Base-by-base conservation (phyloP, 2,888 invertebrate species). In the Callinectes sapidus region DNA sequence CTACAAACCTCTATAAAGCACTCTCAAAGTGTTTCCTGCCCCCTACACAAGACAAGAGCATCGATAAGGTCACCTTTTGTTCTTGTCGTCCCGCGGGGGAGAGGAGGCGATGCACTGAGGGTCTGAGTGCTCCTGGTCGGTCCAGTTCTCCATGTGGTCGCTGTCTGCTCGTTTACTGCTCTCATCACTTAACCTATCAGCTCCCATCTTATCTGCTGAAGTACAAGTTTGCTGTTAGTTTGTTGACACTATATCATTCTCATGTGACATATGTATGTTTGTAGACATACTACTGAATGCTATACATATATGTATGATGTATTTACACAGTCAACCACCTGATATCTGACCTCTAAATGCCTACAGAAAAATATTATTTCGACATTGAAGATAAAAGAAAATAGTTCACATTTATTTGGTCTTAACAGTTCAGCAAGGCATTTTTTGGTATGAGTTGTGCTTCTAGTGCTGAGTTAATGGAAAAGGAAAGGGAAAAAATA, bases 51-150 rank as follows among this genome's bases (percentile, higher is more conserved):
- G 32, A 35, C 35, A 81, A 81, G 35, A 81, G 35, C 35, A 35
- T 81, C 35, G 35, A 77, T 28, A 23, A 39, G 61, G 87, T 86
- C 55, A 92, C 90, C 93, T 90, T 94, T 94, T 93, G 95, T 95
- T 95, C 95, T 95, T 90, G 94, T 95, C 94, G 95, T 95, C 87
- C 95, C 95, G 66, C 48, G 95, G 95, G 42, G 95, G 95, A 92
- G 95, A 95, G 66, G 95, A 94, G 42, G 95, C 95, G 28, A 95
- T 91, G 89, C 95, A 94, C 85, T 97, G 97, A 95, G 97, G 97
- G 90, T 97, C 97, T 93, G 97, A 97, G 61, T 97, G 97, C 95
- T 97, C 97, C 93, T 97, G 97, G 95, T 97, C 97, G 54, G 97
- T 97, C 96, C 97, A 97, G 95, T 96, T 96, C 85, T 94, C 94